Base-by-base conservation (phyloP, 2,113 vertebrate species). In the Vidua macroura region DNA sequence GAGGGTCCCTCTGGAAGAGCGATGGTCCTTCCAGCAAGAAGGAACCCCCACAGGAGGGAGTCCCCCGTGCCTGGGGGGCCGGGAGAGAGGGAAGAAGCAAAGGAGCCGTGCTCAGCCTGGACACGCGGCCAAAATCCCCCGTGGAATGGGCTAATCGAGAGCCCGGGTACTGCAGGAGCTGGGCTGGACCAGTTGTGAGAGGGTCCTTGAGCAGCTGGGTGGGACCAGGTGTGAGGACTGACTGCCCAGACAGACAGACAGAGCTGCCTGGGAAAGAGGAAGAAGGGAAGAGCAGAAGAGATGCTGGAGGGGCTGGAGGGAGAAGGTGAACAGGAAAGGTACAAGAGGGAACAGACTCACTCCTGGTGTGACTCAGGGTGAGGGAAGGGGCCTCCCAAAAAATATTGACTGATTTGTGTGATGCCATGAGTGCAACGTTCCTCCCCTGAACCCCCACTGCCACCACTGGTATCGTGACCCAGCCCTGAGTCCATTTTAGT, bases 401-500 rank as follows among this genome's bases (percentile, higher is more conserved):
- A 2, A 9, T 0, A 17, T 0, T 2, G 14, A 10, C 24, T 25
- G 58, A 8, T 72, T 18, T 22, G 15, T 10, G 74, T 24, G 74
- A 14, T 22, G 21, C 12, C 48, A 8, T 2, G 7, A 39, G 8
- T 13, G 41, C 21, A 24, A 3, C 14, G 1, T 15, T 37, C 35
- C 53, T 30, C 35, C 30, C 41, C 79, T 15, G 33, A 48, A 0
- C 51, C 35, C 37, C 53, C 35, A 7, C 22, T 5, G 6, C 25
- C 77, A 24, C 41, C 63, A 31, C 39, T 0, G 10, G 33, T 59
- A 21, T 31, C n/a, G 13, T 35, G 52, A 18, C 16, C 58, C 75
- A 68, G n/a, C 51, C 41, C 53, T 6, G 5, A 1, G 0, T 0
- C 5, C 17, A 0, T 12, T 28, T 9, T 0, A 28, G 53, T 4